phyloP scores from a whole-genome alignment of 1,140 invertebrate genomes.

The Ceratosolen solmsi region DNA sequence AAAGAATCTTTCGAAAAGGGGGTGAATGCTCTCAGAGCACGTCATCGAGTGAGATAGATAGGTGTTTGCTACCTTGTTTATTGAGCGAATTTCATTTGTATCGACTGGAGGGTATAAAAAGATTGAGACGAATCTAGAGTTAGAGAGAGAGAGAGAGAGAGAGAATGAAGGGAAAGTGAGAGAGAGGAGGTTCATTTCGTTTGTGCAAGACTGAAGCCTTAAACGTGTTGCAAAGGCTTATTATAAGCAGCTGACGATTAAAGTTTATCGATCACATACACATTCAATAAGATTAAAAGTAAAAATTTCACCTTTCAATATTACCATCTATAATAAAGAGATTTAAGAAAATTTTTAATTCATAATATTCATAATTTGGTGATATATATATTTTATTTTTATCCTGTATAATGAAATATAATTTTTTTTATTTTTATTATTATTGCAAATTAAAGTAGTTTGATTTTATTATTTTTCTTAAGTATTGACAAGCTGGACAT shows the following conservation, averaged over 20 bases:
- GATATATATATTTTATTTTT: too few species aligned
- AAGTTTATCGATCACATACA: not conserved
- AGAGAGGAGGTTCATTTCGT: not conserved
- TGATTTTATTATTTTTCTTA: too few species aligned
- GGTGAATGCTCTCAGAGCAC: constrained; percentile 10
- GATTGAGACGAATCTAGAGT: not conserved
- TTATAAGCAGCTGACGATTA: not conserved
- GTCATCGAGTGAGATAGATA: constrained; percentile 12
- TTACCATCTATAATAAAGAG: too few species aligned
- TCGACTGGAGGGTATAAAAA: not conserved
- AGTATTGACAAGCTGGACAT: too few species aligned
- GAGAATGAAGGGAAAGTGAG: too few species aligned
- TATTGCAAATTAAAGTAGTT: too few species aligned
- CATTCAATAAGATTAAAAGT: too few species aligned
- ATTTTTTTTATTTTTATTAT: too few species aligned
- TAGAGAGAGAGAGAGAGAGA: not conserved
- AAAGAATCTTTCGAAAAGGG: constrained; percentile 10
- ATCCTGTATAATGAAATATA: too few species aligned
- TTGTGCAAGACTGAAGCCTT: not conserved
- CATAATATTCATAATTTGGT: too few species aligned
- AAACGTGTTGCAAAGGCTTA: not conserved
- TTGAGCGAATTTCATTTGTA: constrained; percentile 34
- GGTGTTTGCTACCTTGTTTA: constrained; percentile 14
- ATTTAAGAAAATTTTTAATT: too few species aligned
- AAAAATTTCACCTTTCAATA: too few species aligned